Percentiles rank a stretch among this genome's conserved stretches.
These are phyloP conservation scores for Cyanocitta stelleri DNA, from an alignment of 2,113 vertebrate species.

Conservation along the genomic window DNA sequence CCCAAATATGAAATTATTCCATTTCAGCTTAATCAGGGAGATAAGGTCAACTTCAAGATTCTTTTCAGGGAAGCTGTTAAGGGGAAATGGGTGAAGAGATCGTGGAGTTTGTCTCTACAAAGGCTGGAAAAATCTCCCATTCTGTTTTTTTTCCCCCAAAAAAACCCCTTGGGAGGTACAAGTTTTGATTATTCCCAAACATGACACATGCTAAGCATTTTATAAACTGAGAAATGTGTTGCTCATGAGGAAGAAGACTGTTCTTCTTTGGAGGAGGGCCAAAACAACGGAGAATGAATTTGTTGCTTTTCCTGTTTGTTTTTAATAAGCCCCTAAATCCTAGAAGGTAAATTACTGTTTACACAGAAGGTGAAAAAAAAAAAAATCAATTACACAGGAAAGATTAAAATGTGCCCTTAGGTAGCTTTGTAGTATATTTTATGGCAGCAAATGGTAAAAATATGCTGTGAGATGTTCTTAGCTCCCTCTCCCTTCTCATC, in stretches of 20 bases:
- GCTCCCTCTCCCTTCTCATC: background rate
- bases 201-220: background rate
- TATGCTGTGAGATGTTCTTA: background rate
- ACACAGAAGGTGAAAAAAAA: background rate
- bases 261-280: background rate
- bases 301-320: conserved; percentile 7
- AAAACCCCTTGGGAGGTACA: background rate
- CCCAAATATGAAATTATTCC: background rate
- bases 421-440: background rate
- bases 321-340: background rate
- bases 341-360: conserved; percentile 53
- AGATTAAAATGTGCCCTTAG: conserved; percentile 47
- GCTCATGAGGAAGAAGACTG: background rate
- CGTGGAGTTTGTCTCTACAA: background rate
- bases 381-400: conserved; percentile 16
- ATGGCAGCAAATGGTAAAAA: background rate
- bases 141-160: background rate
- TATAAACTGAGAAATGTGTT: background rate
- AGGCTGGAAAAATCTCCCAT: background rate
- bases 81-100: background rate
- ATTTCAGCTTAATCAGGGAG: background rate
- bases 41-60: background rate
- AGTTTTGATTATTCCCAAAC: background rate
- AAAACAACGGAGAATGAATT: conserved; percentile 1
- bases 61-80: background rate